Conservation (phyloP, 2,888 invertebrate genomes). For the Leucophenga maculata region DNA sequence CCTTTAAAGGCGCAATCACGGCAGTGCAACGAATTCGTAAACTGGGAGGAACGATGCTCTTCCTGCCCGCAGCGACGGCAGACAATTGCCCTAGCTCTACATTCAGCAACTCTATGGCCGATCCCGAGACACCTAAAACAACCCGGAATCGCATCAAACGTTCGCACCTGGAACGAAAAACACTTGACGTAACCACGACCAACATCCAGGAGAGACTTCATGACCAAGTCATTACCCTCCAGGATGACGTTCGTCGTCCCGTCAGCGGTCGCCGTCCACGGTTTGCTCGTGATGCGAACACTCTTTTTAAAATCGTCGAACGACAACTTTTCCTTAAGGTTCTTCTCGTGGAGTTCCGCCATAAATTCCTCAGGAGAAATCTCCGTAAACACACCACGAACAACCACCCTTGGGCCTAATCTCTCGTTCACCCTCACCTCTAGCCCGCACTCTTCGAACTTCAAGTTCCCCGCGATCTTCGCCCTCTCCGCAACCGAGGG, state of each 20-base stretch:
- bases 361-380: conserved; percentile 30
- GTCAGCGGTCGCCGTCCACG: conserved; percentile 21
- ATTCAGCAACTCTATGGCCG: too few relatives aligned
- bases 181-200: too few relatives aligned
- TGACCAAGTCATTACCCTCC: not conserved
- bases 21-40: too few relatives aligned
- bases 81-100: too few relatives aligned
- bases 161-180: too few relatives aligned
- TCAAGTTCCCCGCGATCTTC: conserved; percentile 28
- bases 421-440: conserved; percentile 3
- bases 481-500: conserved; percentile 31
- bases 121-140: too few relatives aligned
- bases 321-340: conserved; percentile 20
- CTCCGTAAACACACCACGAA: conserved; percentile 25
- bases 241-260: conserved; percentile 21
- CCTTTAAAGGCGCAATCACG: too few relatives aligned
- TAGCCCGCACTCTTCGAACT: conserved; percentile 32
- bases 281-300: conserved; percentile 26
- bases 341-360: conserved; percentile 25
- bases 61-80: too few relatives aligned
- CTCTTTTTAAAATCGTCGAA: conserved; percentile 9
- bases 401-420: conserved; percentile 23
- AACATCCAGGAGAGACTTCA: conserved; percentile 3
- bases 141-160: too few relatives aligned
- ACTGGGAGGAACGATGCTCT: too few relatives aligned